These are phyloP conservation scores for Chymomyza amoena DNA, from an alignment of 2,888 invertebrate species.

Conservation along the genomic window DNA sequence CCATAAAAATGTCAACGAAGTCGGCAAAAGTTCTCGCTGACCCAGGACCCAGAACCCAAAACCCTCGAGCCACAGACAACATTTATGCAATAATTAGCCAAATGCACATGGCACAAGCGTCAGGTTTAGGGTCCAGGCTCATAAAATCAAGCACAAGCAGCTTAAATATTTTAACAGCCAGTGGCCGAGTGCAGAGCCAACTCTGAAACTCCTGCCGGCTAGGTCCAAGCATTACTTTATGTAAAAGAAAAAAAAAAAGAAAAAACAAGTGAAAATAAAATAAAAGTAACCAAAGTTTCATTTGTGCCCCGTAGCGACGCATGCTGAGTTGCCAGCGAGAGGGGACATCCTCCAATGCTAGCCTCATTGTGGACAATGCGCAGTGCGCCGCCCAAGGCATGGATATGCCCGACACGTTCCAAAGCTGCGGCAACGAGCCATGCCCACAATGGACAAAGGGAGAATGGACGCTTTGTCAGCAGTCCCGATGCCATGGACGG, in stretches of 20 bases:
- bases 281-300: constrained; percentile 22
- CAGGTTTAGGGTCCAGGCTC: constrained; percentile 10
- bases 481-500: constrained; percentile 87
- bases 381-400: constrained; percentile 86
- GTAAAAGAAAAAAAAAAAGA: constrained; percentile 15
- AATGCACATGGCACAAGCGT: constrained; percentile 33
- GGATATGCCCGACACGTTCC: constrained; percentile 82
- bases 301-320: constrained; percentile 64
- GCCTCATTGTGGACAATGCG: constrained; percentile 81
- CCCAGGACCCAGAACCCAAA: not conserved
- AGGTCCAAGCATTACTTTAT: constrained; percentile 37
- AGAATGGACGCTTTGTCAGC: constrained; percentile 86
- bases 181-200: not conserved
- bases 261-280: constrained; percentile 15
- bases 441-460: constrained; percentile 87
- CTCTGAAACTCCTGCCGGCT: not conserved
- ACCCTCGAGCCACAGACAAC: constrained; percentile 12
- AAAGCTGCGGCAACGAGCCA: constrained; percentile 84
- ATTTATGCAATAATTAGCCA: constrained; percentile 61
- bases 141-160: constrained; percentile 45
- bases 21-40: constrained; percentile 6
- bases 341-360: constrained; percentile 10
- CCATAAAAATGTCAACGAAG: constrained; percentile 9
- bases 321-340: constrained; percentile 61
- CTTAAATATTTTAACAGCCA: constrained; percentile 60